phyloP scores from a whole-genome alignment of 2,888 invertebrate species.

The Ischnura elegans region DNA sequence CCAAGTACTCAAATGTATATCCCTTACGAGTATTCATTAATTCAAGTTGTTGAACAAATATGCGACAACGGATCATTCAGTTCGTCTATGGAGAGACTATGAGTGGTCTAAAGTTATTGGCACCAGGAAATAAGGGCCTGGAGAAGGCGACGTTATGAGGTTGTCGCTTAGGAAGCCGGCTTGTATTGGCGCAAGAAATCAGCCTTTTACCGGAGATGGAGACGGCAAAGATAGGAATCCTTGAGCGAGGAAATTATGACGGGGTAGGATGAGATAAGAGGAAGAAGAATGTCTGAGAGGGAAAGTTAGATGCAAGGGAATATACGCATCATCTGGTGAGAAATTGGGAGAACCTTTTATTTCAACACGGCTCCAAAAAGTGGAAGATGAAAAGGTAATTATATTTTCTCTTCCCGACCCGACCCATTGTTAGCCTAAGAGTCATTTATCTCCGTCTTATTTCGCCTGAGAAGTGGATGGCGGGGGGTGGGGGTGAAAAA shows the following conservation, averaged over 20 bases:
- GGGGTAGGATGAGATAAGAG: not conserved
- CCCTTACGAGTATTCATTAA: too few relatives aligned
- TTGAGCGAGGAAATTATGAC: not conserved
- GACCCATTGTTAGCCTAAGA: slow-evolving; percentile 62
- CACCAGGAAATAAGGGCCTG: too few relatives aligned
- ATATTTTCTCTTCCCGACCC: slow-evolving; percentile 56
- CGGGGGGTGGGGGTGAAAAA: not conserved
- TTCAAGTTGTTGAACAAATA: too few relatives aligned
- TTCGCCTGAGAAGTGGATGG: not conserved
- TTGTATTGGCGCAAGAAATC: too few relatives aligned
- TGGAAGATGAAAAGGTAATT: slow-evolving; percentile 61
- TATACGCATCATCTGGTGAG: slow-evolving; percentile 61
- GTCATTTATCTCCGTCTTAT: slow-evolving; percentile 51
- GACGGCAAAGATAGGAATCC: too few relatives aligned
- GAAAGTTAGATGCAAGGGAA: not conserved
- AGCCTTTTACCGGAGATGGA: too few relatives aligned
- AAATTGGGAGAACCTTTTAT: slow-evolving; percentile 57
- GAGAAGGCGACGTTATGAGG: too few relatives aligned
- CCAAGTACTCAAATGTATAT: too few relatives aligned
- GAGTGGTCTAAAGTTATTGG: too few relatives aligned
- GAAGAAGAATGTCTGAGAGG: not conserved
- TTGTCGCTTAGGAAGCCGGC: too few relatives aligned
- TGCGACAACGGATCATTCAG: too few relatives aligned
- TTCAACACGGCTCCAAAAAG: not conserved
- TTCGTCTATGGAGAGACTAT: too few relatives aligned